Base-by-base conservation (phyloP, 2,797 vertebrate species). In the Tokudaia muenninki region DNA sequence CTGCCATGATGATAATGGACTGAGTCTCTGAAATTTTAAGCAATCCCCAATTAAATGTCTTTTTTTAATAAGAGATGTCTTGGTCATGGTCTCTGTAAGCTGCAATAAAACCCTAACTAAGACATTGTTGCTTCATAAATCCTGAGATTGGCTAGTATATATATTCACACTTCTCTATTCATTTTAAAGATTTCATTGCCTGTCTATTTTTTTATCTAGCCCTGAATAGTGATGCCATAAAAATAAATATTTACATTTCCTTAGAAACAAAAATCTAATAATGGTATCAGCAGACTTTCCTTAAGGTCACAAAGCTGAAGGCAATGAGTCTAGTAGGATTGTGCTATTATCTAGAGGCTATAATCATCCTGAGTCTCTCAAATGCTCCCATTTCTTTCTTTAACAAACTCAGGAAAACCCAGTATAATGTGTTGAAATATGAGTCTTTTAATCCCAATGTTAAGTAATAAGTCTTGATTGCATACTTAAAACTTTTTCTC, bases 171-270 rank as follows among this genome's bases (percentile, higher is more conserved):
- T 92, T 91, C 26, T 24, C n/a, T 87, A 0, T 77, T 77, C 31
- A 16, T 90, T 90, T 93, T 67, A 22, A 74, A 88, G 92, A 80
- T 31, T 87, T 14, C 80, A 4, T 57, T 55, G 63, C 10, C 5
- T 44, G 0, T 80, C 89, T 16, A 5, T 74, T 84, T 92, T 83
- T 9, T 47, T 47, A 31, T 83, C 14, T 37, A 52, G 14, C 21
- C 31, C 89, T 37, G 29, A 67, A 78, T 13, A 21, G 7, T 79
- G 22, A 29, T 91, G 16, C 2, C 19, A 91, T 86, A 82, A 88
- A 92, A 41, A 1, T 77, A 74, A n/a, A 83, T 77, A 75, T 57
- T 87, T 87, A 34, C 41, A 16, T 91, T 93, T 94, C 26, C n/a
- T 93, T 72, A 75, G 12, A n/a, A 34, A 41, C 6, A 52, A 1